Percentiles rank a stretch among this genome's conserved stretches.
These are phyloP conservation scores for Globia sparganii DNA, from an alignment of 2,888 invertebrate species.

Conservation along the genomic window DNA sequence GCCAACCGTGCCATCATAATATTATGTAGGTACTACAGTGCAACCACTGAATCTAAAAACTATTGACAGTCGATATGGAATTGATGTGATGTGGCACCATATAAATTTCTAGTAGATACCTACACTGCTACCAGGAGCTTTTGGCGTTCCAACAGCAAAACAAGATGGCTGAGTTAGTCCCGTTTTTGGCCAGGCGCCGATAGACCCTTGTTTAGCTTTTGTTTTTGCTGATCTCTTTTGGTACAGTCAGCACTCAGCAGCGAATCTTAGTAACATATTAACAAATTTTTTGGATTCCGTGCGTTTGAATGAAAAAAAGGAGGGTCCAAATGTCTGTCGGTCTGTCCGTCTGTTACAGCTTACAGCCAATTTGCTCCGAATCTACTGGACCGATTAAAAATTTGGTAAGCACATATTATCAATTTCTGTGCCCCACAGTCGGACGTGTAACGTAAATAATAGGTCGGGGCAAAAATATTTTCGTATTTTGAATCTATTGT, in stretches of 20 bases:
- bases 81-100: background rate
- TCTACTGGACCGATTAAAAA: background rate
- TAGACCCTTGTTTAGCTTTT: background rate
- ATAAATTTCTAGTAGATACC: background rate
- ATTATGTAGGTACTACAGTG: background rate
- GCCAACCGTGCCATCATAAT: background rate
- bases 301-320: background rate
- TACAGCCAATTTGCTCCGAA: background rate
- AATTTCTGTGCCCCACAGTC: background rate
- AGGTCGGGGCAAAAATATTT: no score
- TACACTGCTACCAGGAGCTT: background rate
- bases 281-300: background rate
- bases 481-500: no score
- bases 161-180: background rate
- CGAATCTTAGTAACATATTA: background rate
- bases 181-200: background rate
- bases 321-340: background rate
- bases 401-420: background rate
- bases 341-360: background rate
- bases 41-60: background rate
- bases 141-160: background rate
- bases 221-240: background rate
- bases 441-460: background rate
- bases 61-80: background rate
- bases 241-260: no score